Evolutionary conservation across 2,888 invertebrate species (phyloP).

Genomic region (Nephrocerus scutellatus): DNA sequence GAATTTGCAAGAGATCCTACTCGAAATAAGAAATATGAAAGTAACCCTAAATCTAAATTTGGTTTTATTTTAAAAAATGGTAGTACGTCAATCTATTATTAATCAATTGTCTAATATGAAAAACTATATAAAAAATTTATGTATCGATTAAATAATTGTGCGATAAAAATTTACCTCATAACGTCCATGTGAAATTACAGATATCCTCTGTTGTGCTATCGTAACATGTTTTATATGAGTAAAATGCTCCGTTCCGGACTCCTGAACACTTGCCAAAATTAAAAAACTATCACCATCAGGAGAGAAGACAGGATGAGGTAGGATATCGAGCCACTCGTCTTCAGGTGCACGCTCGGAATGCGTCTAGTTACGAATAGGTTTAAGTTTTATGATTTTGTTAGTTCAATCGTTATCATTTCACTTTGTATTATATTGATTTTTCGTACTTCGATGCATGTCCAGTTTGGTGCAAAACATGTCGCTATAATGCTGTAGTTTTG

Average conservation of each 20-base stretch:
- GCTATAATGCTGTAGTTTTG: slow-evolving; percentile 87
- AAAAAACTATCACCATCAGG: slow-evolving; percentile 79
- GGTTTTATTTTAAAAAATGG: too few species aligned
- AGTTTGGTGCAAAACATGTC: slow-evolving; percentile 73
- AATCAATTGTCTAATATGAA: too few species aligned
- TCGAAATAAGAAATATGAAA: too few species aligned
- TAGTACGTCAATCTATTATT: too few species aligned
- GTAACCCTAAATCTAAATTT: too few species aligned
- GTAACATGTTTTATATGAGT: slow-evolving; percentile 85
- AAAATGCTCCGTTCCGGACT: slow-evolving; percentile 75
- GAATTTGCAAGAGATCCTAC: too few species aligned
- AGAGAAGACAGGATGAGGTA: slow-evolving; percentile 76
- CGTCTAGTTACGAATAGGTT: too few species aligned
- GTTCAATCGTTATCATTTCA: neutral
- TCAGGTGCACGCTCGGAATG: slow-evolving; percentile 79
- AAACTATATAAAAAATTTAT: too few species aligned
- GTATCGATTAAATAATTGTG: neutral
- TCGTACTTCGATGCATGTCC: slow-evolving; percentile 79
- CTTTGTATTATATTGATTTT: too few species aligned
- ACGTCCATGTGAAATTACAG: slow-evolving; percentile 77
- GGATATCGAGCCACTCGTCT: slow-evolving; percentile 78
- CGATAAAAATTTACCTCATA: slow-evolving; percentile 61
- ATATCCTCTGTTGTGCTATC: slow-evolving; percentile 71
- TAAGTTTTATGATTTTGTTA: slow-evolving; percentile 14
- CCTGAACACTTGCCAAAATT: slow-evolving; percentile 73